These are phyloP conservation scores for Botia almorhae DNA, from an alignment of 2,797 vertebrate genomes.

Conservation along the genomic window DNA sequence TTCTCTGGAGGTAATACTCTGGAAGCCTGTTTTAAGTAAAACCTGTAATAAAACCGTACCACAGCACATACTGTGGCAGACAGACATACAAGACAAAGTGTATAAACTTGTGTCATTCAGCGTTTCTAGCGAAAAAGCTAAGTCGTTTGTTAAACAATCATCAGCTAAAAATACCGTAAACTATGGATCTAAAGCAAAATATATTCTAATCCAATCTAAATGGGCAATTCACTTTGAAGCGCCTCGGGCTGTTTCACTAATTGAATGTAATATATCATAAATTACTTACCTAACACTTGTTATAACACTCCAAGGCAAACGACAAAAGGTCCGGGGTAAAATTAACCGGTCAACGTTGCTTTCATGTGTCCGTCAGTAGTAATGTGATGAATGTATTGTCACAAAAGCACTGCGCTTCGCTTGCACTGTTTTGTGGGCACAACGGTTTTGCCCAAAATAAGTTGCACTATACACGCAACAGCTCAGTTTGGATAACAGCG, in stretches of 20 bases:
- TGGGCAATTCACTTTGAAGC: neutral
- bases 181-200: neutral
- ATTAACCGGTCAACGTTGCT: slow-evolving; percentile 66
- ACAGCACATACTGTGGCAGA: neutral
- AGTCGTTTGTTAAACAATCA: neutral
- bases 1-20: neutral
- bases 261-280: neutral
- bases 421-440: neutral
- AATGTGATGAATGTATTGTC: slow-evolving; percentile 48
- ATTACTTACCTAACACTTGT: slow-evolving; percentile 78
- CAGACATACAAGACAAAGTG: neutral
- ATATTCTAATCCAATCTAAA: neutral
- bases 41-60: neutral
- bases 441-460: neutral
- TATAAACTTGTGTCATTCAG: neutral
- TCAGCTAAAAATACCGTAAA: neutral
- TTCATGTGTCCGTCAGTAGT: slow-evolving; percentile 48
- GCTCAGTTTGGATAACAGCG: neutral
- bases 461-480: slow-evolving; percentile 16
- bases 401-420: slow-evolving; percentile 16
- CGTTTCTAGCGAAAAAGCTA: neutral
- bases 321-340: slow-evolving; percentile 50
- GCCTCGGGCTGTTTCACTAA: no score
- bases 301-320: slow-evolving; percentile 69
- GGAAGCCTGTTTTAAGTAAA: neutral